Percentiles rank a stretch among this genome's conserved stretches.
Evolutionary conservation across 2,113 vertebrate species (phyloP).

Genomic region (Brachirus orientalis): DNA sequence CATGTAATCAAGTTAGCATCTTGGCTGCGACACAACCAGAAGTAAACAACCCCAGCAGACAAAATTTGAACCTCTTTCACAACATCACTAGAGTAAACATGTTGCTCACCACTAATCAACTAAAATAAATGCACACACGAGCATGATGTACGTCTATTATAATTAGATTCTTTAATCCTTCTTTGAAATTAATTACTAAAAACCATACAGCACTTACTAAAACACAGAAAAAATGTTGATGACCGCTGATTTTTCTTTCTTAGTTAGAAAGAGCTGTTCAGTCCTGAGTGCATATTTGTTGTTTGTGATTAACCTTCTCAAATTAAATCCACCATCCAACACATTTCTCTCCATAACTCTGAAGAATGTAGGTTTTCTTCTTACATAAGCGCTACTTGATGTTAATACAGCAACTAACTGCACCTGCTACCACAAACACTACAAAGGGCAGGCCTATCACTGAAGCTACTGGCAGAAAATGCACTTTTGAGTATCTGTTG

Average conservation of each 20-base stretch:
- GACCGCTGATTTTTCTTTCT: background rate
- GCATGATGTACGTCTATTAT: background rate
- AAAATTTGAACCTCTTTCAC: conserved; percentile 26
- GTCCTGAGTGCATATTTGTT: background rate
- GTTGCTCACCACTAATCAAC: background rate
- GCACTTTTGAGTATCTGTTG: too few relatives aligned
- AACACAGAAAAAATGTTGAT: background rate
- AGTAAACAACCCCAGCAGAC: conserved; percentile 43
- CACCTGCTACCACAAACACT: too few relatives aligned
- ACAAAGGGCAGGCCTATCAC: too few relatives aligned
- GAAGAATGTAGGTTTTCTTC: too few relatives aligned
- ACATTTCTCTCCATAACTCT: background rate
- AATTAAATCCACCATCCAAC: background rate
- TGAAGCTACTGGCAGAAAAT: too few relatives aligned
- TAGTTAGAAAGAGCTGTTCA: background rate
- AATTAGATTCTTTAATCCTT: background rate
- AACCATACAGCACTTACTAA: background rate
- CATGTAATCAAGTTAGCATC: conserved; percentile 19
- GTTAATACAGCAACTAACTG: too few relatives aligned
- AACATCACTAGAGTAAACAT: conserved; percentile 35
- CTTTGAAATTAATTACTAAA: background rate
- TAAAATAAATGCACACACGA: background rate
- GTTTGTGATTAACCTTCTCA: background rate
- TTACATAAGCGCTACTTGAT: too few relatives aligned
- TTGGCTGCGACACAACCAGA: conserved; percentile 13